Percentiles rank a stretch among this genome's conserved stretches.
Evolutionary conservation across 2,797 vertebrate species (phyloP).

Genomic region (Ptychobarbus kaznakovi): DNA sequence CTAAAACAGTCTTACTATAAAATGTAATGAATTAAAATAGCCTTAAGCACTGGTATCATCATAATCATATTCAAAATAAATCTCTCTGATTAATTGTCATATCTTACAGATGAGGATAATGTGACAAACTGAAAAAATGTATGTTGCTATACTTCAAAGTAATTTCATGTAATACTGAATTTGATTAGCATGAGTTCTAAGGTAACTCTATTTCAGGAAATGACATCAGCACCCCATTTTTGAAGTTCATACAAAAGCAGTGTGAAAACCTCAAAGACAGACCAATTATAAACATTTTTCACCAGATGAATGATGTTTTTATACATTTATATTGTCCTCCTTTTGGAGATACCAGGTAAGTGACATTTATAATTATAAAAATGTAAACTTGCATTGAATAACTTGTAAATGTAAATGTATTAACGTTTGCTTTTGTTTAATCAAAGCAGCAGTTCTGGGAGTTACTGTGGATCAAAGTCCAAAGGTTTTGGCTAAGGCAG

Average conservation of each 20-base stretch:
- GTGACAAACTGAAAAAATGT: background rate
- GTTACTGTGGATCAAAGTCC: background rate
- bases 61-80: background rate
- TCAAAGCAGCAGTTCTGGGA: slow-evolving; percentile 33
- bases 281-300: background rate
- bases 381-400: too few relatives aligned
- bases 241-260: background rate
- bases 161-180: background rate
- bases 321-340: slow-evolving; percentile 13
- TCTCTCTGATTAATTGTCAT: background rate
- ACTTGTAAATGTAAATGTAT: background rate
- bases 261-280: background rate
- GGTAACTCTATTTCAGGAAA: slow-evolving; percentile 24
- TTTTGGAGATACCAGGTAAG: slow-evolving; percentile 21
- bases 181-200: background rate
- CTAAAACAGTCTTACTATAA: background rate
- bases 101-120: background rate
- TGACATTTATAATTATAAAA: background rate
- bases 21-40: background rate
- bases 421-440: background rate
- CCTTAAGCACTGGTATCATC: background rate
- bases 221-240: slow-evolving; percentile 26
- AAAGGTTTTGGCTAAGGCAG: background rate
- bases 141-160: background rate
- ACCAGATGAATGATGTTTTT: slow-evolving; percentile 6